Conservation (phyloP, 2,888 invertebrate genomes). For the Idaea aversata region DNA sequence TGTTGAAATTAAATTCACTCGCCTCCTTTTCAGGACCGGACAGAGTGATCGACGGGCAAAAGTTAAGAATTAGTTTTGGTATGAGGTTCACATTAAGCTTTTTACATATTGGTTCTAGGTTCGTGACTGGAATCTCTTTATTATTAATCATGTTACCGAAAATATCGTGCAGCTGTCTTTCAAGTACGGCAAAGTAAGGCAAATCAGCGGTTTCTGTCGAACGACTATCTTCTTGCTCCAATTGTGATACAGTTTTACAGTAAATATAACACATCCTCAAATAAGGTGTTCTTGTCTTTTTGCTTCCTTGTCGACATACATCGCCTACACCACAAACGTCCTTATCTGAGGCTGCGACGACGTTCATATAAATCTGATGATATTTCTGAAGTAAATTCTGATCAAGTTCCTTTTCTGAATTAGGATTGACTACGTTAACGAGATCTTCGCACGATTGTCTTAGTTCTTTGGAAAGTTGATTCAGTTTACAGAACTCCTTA, state of each 20-base stretch:
- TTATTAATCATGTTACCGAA: slow-evolving; percentile 85
- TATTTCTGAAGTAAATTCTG: slow-evolving; percentile 63
- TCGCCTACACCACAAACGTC: slow-evolving; percentile 68
- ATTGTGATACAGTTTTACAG: slow-evolving; percentile 77
- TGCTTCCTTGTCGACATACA: slow-evolving; percentile 57
- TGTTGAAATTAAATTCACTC: slow-evolving; percentile 61
- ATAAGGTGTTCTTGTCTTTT: slow-evolving; percentile 69
- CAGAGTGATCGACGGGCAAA: slow-evolving; percentile 83
- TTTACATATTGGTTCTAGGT: slow-evolving; percentile 84
- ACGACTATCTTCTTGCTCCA: slow-evolving; percentile 62
- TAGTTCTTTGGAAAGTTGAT: slow-evolving; percentile 69
- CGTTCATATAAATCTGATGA: slow-evolving; percentile 76
- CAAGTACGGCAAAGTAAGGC: slow-evolving; percentile 77
- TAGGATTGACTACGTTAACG: slow-evolving; percentile 50
- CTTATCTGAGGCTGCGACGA: slow-evolving; percentile 71
- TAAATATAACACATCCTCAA: slow-evolving; percentile 80
- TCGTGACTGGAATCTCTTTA: slow-evolving; percentile 82
- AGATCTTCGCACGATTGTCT: slow-evolving; percentile 75
- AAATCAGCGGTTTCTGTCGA: slow-evolving; percentile 45
- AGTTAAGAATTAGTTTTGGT: slow-evolving; percentile 86
- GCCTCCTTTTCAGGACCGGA: slow-evolving; percentile 62
- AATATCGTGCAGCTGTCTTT: slow-evolving; percentile 79
- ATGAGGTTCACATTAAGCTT: slow-evolving; percentile 87
- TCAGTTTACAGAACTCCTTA: slow-evolving; percentile 73
- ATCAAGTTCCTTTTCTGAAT: slow-evolving; percentile 45